These are phyloP conservation scores for Reticulitermes lucifugus DNA, from an alignment of 2,888 invertebrate genomes.

Conservation along the genomic window DNA sequence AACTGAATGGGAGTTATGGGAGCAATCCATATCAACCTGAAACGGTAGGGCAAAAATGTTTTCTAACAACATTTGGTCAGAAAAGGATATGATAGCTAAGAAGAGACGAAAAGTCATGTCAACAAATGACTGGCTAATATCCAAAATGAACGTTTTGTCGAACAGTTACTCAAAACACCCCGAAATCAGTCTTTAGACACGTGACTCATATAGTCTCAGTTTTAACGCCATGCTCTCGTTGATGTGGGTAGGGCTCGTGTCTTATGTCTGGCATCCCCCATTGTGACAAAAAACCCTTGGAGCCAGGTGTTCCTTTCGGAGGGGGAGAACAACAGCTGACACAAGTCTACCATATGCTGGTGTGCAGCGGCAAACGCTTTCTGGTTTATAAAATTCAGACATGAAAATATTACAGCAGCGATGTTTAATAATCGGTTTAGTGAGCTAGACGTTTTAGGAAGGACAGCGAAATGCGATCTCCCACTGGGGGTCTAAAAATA, in stretches of 20 bases:
- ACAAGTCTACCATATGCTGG: slow-evolving; percentile 27
- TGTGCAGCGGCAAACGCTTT: not conserved
- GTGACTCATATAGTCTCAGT: too few species aligned
- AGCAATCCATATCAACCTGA: too few species aligned
- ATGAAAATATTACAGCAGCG: not conserved
- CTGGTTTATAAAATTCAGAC: not conserved
- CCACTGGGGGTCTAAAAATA: slow-evolving; percentile 46
- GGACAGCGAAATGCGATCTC: slow-evolving; percentile 52
- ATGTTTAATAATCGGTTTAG: slow-evolving; percentile 2
- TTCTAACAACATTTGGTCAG: too few species aligned
- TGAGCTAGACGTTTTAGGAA: slow-evolving; percentile 48
- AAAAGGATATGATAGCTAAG: too few species aligned
- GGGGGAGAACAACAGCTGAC: slow-evolving; percentile 34
- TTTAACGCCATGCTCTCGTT: too few species aligned
- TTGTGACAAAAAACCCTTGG: slow-evolving; percentile 27
- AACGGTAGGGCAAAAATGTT: too few species aligned
- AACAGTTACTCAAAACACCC: too few species aligned
- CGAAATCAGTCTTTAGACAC: too few species aligned
- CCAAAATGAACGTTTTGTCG: too few species aligned
- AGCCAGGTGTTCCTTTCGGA: slow-evolving; percentile 36
- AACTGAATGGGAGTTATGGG: too few species aligned
- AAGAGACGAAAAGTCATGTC: too few species aligned
- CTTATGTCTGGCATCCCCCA: slow-evolving; percentile 5
- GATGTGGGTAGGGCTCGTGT: not conserved
- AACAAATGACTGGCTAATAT: too few species aligned